These are phyloP conservation scores for Anser cygnoides DNA, from an alignment of 2,113 vertebrate genomes.

Conservation along the genomic window DNA sequence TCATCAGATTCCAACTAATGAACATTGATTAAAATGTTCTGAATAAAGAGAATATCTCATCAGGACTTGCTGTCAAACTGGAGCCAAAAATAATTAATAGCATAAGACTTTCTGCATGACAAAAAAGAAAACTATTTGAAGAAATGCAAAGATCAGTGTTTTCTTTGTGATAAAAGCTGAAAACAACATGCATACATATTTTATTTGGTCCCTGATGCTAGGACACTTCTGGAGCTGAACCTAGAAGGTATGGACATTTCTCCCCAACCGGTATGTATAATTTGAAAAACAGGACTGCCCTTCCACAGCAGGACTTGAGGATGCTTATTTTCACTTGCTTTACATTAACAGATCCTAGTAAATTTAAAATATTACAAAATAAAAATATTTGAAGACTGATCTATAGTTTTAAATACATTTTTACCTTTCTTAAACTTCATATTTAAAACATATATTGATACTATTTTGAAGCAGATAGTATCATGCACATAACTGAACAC, in stretches of 20 bases:
- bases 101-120: not conserved
- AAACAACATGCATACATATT: not conserved
- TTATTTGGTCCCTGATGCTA: not conserved
- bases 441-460: not conserved
- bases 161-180: not conserved
- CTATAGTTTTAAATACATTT: not conserved
- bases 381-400: not conserved
- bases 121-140: not conserved
- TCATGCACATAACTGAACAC: not conserved
- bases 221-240: not conserved
- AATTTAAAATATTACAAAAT: not conserved
- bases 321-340: not conserved
- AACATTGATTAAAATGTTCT: not conserved
- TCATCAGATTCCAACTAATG: not conserved
- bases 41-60: not conserved
- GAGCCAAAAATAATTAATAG: not conserved
- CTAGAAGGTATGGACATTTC: not conserved
- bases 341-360: not conserved
- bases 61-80: not conserved
- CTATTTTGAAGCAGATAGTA: not conserved
- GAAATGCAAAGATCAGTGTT: not conserved
- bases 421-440: not conserved
- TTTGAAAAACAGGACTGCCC: not conserved
- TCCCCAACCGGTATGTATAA: not conserved
- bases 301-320: not conserved